A percentile compares a stretch with the other conserved stretches of the same genome.
Evolutionary conservation across 2,888 invertebrate species (phyloP).

Genomic region (Clusia tigrina): DNA sequence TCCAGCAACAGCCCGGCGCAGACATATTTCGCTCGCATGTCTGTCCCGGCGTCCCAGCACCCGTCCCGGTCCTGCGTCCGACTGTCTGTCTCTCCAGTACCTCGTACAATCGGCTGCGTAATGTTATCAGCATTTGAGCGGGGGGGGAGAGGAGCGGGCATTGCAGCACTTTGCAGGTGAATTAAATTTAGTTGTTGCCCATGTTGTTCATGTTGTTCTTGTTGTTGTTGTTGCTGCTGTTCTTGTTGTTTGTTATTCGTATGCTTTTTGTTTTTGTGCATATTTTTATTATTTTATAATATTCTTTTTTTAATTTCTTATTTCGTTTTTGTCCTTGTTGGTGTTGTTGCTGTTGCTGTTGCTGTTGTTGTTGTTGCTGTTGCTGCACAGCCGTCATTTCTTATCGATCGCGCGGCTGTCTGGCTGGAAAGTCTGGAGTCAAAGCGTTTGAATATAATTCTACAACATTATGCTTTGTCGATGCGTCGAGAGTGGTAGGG

Average conservation of each 20-base stretch:
- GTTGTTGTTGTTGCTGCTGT: constrained; percentile 1
- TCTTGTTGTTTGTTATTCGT: constrained; percentile 12
- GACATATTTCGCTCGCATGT: too few species aligned
- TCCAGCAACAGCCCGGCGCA: too few species aligned
- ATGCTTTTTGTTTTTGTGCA: constrained; percentile 12
- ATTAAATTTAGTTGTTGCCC: constrained; percentile 13
- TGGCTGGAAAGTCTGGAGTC: constrained; percentile 29
- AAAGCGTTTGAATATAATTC: neutral
- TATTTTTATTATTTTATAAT: constrained; percentile 23
- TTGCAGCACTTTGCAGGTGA: neutral
- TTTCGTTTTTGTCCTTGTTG: neutral
- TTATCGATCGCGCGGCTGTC: constrained; percentile 39
- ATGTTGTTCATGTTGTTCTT: neutral
- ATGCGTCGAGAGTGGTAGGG: too few species aligned
- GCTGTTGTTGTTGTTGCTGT: too few species aligned
- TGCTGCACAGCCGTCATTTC: constrained; percentile 32
- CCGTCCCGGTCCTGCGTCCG: too few species aligned
- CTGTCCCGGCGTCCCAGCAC: too few species aligned
- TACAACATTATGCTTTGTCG: too few species aligned
- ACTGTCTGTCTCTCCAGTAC: neutral
- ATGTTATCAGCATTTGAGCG: neutral
- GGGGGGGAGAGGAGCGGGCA: neutral
- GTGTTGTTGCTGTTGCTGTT: neutral
- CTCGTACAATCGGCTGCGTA: neutral
- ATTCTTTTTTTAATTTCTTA: constrained; percentile 6